Base-by-base conservation (phyloP, 1,140 invertebrate species). In the Heterodera carotae region DNA sequence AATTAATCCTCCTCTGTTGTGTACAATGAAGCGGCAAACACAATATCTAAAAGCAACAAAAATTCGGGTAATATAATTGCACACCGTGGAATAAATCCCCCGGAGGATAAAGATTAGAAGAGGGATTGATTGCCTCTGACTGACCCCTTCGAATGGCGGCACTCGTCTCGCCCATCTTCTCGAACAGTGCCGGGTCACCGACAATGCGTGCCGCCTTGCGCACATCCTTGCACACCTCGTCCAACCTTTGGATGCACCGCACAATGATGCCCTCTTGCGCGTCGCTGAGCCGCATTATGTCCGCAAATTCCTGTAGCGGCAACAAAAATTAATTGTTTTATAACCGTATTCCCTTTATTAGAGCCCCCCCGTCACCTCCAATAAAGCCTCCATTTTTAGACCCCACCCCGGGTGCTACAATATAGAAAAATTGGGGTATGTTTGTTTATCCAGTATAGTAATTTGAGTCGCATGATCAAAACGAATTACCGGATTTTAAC, bases 201-300 rank as follows among this genome's bases (percentile, higher is more conserved):
- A 99, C 94, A 25, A 95, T 93, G 69, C 92, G 91, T 0, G 95
- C 94, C 1, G 95, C 96, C 84, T 95, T 94, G 29, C 75, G 92
- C 0, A 98, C 93, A 88, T 98, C 94, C 36, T 92, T 91, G 48
- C 96, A 89, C 1, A 94, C 92, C 91, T 99, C 97, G 87, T 96
- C 93, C 34, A 99, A 89, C 83, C 98, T 92, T 87, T 98, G 96
- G 78, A 99, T 98, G 86, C 94, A 97, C 56, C 96, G 91, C 0
- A 99, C 96, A 84, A 99, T 98, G 56, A 98, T 94, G 3, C 97
- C 97, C 90, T 99, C 97, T 88, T 99, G 96, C 2, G 97, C 92
- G 79, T 96, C 93, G 0, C 95, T 97, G 60, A 96, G 89, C 72
- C 92, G 90, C 91, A 95, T 96, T 67, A 98, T 97, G 81, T 96